phyloP scores from a whole-genome alignment of 2,113 vertebrate genomes.

The Echinops telfairi region DNA sequence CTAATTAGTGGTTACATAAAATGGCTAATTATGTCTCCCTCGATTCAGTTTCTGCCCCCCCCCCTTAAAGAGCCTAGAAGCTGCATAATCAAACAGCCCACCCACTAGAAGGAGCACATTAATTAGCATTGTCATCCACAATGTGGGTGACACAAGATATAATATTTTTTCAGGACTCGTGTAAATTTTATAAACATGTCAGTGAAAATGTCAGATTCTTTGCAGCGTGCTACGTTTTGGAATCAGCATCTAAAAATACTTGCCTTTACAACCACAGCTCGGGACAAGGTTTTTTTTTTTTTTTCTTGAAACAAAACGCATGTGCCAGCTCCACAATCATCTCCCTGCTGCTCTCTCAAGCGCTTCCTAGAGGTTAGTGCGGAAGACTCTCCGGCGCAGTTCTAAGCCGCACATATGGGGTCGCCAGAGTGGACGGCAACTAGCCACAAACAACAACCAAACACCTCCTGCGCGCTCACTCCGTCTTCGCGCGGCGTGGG shows the following conservation, averaged over 20 bases:
- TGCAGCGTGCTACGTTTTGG: conserved; percentile 53
- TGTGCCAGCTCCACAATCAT: neutral
- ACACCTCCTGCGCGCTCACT: neutral
- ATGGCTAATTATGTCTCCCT: conserved; percentile 48
- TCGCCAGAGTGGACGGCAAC: neutral
- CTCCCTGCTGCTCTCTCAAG: neutral
- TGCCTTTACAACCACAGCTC: neutral
- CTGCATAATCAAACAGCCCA: conserved; percentile 8
- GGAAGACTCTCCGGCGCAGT: neutral
- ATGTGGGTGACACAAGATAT: neutral
- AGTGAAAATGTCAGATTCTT: neutral
- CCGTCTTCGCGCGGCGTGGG: neutral
- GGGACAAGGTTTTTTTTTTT: neutral
- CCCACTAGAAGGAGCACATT: neutral
- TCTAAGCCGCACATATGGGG: neutral
- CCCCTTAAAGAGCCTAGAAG: neutral
- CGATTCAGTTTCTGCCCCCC: conserved; percentile 38
- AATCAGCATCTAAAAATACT: neutral
- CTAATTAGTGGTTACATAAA: conserved; percentile 67
- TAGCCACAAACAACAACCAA: neutral
- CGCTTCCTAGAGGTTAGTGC: neutral
- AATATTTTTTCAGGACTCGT: conserved; percentile 14
- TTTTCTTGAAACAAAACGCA: neutral
- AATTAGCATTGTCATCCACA: neutral
- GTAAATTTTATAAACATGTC: neutral